Percentiles rank a stretch among this genome's conserved stretches.
These are phyloP conservation scores for Sclerodermus sp. DNA, from an alignment of 2,888 invertebrate species.

Conservation along the genomic window DNA sequence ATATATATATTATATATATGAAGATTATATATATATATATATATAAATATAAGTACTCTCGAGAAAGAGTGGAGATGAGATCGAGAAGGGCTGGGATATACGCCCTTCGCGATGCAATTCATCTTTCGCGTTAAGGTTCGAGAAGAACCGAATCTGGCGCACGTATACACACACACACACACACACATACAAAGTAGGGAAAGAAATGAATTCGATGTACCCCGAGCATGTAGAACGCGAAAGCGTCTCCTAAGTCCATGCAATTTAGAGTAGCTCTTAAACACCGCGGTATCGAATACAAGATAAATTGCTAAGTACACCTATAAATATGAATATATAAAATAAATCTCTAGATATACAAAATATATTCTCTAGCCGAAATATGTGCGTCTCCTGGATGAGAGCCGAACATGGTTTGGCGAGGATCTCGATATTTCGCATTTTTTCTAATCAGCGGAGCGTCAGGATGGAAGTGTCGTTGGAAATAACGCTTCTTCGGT, in stretches of 20 bases:
- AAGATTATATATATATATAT: constrained; percentile 5
- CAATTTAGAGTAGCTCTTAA: constrained; percentile 12
- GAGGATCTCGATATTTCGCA: constrained; percentile 19
- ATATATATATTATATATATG: too few species aligned
- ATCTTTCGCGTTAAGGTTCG: too few species aligned
- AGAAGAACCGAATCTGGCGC: too few species aligned
- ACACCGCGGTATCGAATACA: constrained; percentile 12
- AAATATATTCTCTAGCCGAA: constrained; percentile 10
- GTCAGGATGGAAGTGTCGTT: too few species aligned
- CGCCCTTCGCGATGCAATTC: too few species aligned
- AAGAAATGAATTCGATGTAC: constrained; percentile 24
- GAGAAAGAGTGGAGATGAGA: too few species aligned
- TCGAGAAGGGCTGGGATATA: too few species aligned
- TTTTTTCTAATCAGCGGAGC: constrained; percentile 18
- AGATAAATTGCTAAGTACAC: constrained; percentile 27
- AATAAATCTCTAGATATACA: constrained; percentile 14
- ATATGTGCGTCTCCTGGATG: constrained; percentile 1
- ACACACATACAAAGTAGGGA: constrained; percentile 14
- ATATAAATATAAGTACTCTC: constrained; percentile 11
- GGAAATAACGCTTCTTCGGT: too few species aligned
- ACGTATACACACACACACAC: constrained; percentile 8
- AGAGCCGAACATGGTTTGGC: constrained; percentile 9
- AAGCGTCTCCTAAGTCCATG: constrained; percentile 10
- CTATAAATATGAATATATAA: constrained; percentile 22
- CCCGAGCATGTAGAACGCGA: constrained; percentile 23